Percentiles rank a stretch among this genome's conserved stretches.
Evolutionary conservation across 2,113 vertebrate genomes (phyloP).

Genomic region (Dipodomys stephensi): DNA sequence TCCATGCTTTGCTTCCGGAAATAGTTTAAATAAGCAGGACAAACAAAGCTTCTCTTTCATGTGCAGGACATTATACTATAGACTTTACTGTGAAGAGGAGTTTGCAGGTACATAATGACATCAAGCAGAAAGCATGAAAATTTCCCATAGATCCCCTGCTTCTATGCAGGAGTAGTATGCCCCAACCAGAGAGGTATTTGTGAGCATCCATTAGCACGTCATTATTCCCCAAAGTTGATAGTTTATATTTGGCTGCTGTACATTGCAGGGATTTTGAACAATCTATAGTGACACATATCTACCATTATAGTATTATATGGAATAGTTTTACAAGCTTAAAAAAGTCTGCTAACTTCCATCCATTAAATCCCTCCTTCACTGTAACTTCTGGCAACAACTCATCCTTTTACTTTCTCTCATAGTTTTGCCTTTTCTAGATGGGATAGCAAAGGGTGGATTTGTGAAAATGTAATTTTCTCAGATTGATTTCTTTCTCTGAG

Average conservation of each 20-base stretch:
- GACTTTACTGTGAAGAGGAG: not conserved
- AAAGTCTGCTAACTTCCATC: not conserved
- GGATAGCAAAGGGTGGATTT: not conserved
- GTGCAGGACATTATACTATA: not conserved
- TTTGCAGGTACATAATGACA: not conserved
- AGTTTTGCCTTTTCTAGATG: not conserved
- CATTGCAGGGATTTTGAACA: not conserved
- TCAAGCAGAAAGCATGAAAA: not conserved
- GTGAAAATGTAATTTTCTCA: not conserved
- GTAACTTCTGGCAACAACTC: not conserved
- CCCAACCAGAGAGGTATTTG: not conserved
- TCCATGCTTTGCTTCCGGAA: conserved; percentile 18
- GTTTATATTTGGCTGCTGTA: not conserved
- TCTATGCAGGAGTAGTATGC: not conserved
- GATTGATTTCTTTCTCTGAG: not conserved
- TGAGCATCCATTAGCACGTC: too few species aligned
- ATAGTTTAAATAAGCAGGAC: not conserved
- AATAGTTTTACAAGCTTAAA: not conserved
- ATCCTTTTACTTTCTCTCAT: not conserved
- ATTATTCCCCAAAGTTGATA: not conserved
- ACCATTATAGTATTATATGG: not conserved
- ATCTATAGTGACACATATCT: not conserved
- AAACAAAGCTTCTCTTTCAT: not conserved
- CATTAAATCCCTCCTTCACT: not conserved
- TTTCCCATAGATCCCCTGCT: not conserved